Evolutionary conservation across 2,888 invertebrate species (phyloP), one percentile per base, ranked within the genome.

Genomic region (Phorcus lineatus): DNA sequence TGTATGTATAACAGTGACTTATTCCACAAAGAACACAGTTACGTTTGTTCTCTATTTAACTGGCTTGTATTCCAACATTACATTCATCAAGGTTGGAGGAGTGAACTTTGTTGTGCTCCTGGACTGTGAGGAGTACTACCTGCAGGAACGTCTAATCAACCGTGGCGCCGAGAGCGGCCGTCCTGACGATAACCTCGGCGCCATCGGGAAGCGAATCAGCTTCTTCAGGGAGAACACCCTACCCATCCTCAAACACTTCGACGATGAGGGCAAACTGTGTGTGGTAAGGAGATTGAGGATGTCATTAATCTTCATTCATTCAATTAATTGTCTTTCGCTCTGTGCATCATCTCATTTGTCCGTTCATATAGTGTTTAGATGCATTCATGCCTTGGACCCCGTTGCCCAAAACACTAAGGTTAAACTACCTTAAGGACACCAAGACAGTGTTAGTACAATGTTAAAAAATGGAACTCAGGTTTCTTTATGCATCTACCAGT

Each of bases 221-320:
- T 89, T 88, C 85, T 91, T 90, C 85, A 91, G 90, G 83, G 85
- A 90, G 53, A 86, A 91, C 80, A 92, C 92, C 17, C 84, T 92
- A 74, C 91, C 91, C 7, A 84, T 92, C 11, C 81, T 91, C 36
- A 90, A 90, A 81, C 84, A 91, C 79, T 89, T 87, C 78, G 92
- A 92, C 24, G 90, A 90, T 79, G 78, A 83, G 19, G 88, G 86
- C 53, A 91, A 91, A 83, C 85, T 92, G 52, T 87, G 87, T 76
- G 88, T 90, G 84, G 92, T 92, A 84, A 86, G 91, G 17, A 13
- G 24, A 62, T 62, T 7, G n/a, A n/a, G n/a, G 17, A 17, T 19
- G 24, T 28, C 28, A 7, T 62, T 24, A 1, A 13, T 6, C 47
- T 9, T 47, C 13, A 1, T 1, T 67, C 22, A 11, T 13, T 67